phyloP scores from a whole-genome alignment of 2,888 invertebrate genomes.

The Eupithecia abbreviata region DNA sequence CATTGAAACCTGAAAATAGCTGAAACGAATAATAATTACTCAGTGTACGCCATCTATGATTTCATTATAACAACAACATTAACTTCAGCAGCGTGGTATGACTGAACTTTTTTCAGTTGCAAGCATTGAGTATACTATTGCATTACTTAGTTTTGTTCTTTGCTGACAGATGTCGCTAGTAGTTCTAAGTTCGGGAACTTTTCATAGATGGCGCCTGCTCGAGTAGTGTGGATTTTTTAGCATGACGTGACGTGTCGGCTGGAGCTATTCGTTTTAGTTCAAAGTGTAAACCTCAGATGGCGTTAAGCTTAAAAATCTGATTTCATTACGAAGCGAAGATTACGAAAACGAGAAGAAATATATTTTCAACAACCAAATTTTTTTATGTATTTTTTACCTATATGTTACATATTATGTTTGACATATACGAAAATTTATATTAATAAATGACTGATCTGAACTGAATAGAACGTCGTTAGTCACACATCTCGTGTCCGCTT shows the following conservation, averaged over 20 bases:
- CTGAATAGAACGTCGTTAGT: too few species aligned
- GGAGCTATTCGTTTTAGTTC: neutral
- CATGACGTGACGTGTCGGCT: neutral
- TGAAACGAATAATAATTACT: neutral
- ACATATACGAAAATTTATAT: too few species aligned
- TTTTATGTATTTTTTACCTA: too few species aligned
- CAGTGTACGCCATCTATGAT: slow-evolving; percentile 26
- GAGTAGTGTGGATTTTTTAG: neutral
- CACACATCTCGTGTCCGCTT: too few species aligned
- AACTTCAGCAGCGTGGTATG: neutral
- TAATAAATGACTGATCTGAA: too few species aligned
- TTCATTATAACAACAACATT: neutral
- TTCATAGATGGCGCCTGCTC: neutral
- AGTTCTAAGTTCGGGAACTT: neutral
- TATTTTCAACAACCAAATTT: too few species aligned
- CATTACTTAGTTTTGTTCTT: neutral
- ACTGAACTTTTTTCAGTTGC: neutral
- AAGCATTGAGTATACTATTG: neutral
- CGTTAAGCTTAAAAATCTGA: neutral
- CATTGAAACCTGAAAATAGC: neutral
- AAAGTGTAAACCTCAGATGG: neutral
- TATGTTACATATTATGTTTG: too few species aligned
- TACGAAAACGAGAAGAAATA: too few species aligned
- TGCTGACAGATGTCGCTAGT: neutral
- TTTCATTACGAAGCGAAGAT: too few species aligned